Conservation (phyloP, 2,888 invertebrate species). For the Drosophila quinaria region DNA sequence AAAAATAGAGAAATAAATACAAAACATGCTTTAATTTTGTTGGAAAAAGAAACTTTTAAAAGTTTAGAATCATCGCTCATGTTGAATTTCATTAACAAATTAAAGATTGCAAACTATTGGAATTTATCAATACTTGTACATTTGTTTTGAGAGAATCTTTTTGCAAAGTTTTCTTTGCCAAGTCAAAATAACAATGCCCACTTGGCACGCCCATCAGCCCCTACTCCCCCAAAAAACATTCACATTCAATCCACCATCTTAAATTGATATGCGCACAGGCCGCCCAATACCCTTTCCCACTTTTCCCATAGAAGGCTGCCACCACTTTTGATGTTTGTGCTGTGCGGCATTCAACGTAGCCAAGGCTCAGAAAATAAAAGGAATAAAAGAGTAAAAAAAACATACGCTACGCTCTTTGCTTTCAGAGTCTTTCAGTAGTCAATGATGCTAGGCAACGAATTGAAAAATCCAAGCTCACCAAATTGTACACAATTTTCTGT, state of each 20-base stretch:
- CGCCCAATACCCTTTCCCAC: conserved; percentile 26
- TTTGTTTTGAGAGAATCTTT: conserved; percentile 38
- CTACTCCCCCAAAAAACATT: not conserved
- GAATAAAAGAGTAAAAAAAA: conserved; percentile 20
- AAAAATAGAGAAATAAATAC: too few relatives aligned
- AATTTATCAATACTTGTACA: conserved; percentile 10
- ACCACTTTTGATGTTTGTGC: conserved; percentile 35
- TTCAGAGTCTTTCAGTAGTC: conserved; percentile 70
- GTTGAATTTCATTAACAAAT: conserved; percentile 8
- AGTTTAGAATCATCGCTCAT: not conserved
- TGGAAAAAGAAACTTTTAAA: not conserved
- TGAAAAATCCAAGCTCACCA: conserved; percentile 77
- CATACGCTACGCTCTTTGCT: conserved; percentile 47
- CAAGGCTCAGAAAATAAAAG: conserved; percentile 33
- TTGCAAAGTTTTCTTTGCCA: conserved; percentile 24
- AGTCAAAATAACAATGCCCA: conserved; percentile 23
- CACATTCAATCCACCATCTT: conserved; percentile 48
- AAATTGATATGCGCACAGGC: conserved; percentile 46
- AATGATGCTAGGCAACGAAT: conserved; percentile 81
- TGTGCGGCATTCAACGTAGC: conserved; percentile 41
- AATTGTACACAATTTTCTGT: conserved; percentile 83
- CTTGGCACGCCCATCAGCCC: conserved; percentile 23
- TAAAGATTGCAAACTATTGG: conserved; percentile 9
- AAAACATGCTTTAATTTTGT: not conserved
- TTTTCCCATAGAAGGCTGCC: not conserved